Base-by-base conservation (phyloP, 2,113 vertebrate genomes). In the Morphnarchus princeps region DNA sequence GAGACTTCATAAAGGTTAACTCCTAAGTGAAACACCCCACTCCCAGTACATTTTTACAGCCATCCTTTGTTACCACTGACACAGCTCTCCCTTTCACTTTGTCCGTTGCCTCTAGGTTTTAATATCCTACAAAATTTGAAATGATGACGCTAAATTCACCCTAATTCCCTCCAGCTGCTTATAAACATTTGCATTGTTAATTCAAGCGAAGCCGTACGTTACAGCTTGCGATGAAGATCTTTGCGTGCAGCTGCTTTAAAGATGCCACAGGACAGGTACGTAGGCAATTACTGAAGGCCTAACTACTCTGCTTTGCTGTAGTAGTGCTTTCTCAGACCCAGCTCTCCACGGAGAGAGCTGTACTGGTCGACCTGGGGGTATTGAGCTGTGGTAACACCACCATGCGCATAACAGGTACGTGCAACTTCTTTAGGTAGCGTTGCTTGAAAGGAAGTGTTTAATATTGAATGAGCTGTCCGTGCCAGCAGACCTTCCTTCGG, bases 241-340 rank as follows among this genome's bases (percentile, higher is more conserved):
- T 70, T 13, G 31, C 40, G 26, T 3, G 1, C 14, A 26, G n/a
- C 45, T 49, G 4, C 69, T 42, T 43, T 20, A 14, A 29, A 70
- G 50, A 7, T 2, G 11, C 43, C 45, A 25, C 2, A 3, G 36
- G 16, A 57, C 42, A 26, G 29, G 49, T 26, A 16, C 0, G 1
- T 3, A 16, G n/a, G 45, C 20, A 16, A 26, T 16, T 28, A 21
- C 16, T 2, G 13, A 58, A 57, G 13, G 24, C 17, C 32, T n/a
- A 7, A 16, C 34, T 2, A 4, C 65, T 49, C 16, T 40, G 3
- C n/a, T 58, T 58, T 22, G 54, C 40, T 7, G 0, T 6, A 11
- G 31, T 2, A 15, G 17, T 38, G 34, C 13, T 40, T 62, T 45
- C 58, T 18, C 47, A 50, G 50, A 40, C 13, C 32, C 31, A 42